A percentile compares a stretch with the other conserved stretches of the same genome.
phyloP scores from a whole-genome alignment of 2,888 invertebrate genomes.

The Lasioglossum leucozonium region DNA sequence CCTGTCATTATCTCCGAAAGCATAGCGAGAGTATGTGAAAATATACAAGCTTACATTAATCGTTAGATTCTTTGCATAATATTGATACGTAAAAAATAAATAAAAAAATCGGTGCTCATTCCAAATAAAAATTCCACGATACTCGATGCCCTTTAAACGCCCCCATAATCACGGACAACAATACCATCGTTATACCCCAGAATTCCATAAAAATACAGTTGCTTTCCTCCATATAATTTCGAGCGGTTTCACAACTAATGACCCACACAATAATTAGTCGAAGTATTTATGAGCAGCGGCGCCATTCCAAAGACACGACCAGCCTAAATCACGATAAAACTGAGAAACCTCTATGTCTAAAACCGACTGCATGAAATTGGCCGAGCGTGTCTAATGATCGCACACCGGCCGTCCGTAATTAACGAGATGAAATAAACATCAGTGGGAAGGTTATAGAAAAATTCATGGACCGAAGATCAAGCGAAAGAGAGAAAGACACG shows the following conservation, averaged over 20 bases:
- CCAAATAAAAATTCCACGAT: not conserved
- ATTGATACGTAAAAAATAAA: not conserved
- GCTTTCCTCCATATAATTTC: not conserved
- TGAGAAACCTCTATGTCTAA: conserved; percentile 6
- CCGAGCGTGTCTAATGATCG: conserved; percentile 1
- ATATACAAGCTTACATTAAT: not conserved
- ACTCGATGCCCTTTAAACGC: not conserved
- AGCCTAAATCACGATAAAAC: not conserved
- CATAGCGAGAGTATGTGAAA: not conserved
- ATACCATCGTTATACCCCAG: not conserved
- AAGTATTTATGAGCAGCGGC: not conserved
- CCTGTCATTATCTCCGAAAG: not conserved
- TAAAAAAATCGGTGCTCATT: not conserved
- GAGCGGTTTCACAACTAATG: not conserved
- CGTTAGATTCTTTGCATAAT: too few relatives aligned
- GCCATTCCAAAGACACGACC: not conserved
- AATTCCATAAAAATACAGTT: not conserved
- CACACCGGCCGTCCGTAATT: not conserved
- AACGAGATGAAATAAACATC: not conserved
- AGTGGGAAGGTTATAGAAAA: not conserved
- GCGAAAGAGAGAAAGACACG: not conserved
- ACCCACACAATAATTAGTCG: not conserved
- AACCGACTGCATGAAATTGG: not conserved
- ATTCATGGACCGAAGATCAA: not conserved
- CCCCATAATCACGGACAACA: not conserved